Percentiles rank a stretch among this genome's conserved stretches.
These are phyloP conservation scores for Anguilla marmorata DNA, from an alignment of 2,797 vertebrate genomes.

Conservation along the genomic window DNA sequence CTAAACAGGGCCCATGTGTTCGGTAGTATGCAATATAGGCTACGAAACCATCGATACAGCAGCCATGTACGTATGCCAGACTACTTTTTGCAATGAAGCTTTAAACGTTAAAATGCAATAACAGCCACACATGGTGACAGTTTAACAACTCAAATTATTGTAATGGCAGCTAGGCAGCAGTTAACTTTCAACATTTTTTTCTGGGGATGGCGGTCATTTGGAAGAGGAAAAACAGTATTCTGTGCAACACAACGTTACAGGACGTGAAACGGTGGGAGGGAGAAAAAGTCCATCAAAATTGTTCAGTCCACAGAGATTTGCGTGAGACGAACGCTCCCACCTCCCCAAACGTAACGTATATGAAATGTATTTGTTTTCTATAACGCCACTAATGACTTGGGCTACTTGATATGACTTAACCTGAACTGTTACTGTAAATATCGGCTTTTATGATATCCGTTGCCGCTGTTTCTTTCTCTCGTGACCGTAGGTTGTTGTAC, in stretches of 20 bases:
- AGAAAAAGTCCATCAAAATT: conserved; percentile 28
- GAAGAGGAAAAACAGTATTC: not conserved
- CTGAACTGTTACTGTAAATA: not conserved
- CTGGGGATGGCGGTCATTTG: not conserved
- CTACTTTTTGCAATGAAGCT: not conserved
- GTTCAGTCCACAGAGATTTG: conserved; percentile 7
- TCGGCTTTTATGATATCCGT: conserved; percentile 5
- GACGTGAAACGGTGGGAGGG: conserved; percentile 10
- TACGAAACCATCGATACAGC: conserved; percentile 23
- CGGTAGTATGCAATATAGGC: not conserved
- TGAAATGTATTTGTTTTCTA: not conserved
- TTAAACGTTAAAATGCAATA: not conserved
- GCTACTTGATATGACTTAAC: conserved; percentile 15
- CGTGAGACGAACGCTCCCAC: not conserved
- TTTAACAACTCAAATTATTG: not conserved
- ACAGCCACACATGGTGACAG: not conserved
- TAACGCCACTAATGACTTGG: not conserved
- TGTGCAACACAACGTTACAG: conserved; percentile 9
- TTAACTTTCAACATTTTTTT: not conserved
- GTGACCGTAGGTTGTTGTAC: not conserved
- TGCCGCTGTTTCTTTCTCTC: conserved; percentile 26
- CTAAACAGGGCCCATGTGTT: not conserved
- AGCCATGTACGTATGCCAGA: conserved; percentile 16
- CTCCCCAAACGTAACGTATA: not conserved
- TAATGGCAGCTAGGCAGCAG: not conserved